phyloP scores from a whole-genome alignment of 2,113 vertebrate genomes.

The Brienomyrus longianalis region DNA sequence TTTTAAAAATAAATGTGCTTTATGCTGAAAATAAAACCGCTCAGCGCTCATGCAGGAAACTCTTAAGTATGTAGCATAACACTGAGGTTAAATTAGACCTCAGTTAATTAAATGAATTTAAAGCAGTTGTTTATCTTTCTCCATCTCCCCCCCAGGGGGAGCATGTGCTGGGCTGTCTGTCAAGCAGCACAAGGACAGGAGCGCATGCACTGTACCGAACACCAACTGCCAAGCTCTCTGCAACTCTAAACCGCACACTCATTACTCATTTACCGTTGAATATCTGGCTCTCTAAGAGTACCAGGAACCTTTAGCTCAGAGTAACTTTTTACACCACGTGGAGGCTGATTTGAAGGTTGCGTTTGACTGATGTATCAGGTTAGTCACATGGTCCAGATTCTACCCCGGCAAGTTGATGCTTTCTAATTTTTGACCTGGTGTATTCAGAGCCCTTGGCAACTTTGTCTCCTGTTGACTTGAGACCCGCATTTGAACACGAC shows the following conservation, averaged over 20 bases:
- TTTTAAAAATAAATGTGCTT: neutral
- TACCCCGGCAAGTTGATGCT: neutral
- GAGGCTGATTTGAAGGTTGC: neutral
- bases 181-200: neutral
- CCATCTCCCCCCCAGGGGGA: neutral
- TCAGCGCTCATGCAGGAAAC: neutral
- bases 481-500: neutral
- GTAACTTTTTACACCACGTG: neutral
- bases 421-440: neutral
- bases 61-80: neutral
- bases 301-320: neutral
- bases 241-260: neutral
- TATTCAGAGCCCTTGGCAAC: neutral
- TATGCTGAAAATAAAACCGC: neutral
- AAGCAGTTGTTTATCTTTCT: neutral
- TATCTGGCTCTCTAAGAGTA: neutral
- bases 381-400: neutral
- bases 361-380: neutral
- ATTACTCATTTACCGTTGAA: neutral
- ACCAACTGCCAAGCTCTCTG: neutral
- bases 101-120: neutral
- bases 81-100: neutral
- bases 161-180: neutral
- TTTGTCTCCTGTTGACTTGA: neutral
- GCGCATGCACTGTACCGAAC: neutral